A percentile compares a stretch with the other conserved stretches of the same genome.
Conservation (phyloP, 2,888 invertebrate genomes). For the Orchesella flavescens region DNA sequence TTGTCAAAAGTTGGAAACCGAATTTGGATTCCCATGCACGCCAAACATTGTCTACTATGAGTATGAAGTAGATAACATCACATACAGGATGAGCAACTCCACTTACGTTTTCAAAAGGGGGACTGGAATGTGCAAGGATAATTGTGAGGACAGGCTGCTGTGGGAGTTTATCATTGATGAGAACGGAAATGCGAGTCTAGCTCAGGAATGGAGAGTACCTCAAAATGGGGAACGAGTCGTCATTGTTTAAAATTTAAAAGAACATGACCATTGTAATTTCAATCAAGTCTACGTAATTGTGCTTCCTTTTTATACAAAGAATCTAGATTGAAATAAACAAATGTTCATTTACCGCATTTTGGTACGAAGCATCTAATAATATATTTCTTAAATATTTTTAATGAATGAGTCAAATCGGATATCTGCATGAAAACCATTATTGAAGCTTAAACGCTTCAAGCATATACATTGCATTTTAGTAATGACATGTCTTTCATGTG, state of each 20-base stretch:
- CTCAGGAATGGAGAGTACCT: constrained; percentile 53
- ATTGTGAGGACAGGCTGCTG: constrained; percentile 30
- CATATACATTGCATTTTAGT: no score
- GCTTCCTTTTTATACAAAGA: no score
- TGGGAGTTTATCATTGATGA: constrained; percentile 58
- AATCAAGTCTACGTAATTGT: no score
- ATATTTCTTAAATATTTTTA: no score
- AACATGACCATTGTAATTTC: no score
- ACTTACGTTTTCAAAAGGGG: constrained; percentile 53
- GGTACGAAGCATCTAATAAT: no score
- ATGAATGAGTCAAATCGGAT: no score
- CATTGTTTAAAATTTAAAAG: not conserved
- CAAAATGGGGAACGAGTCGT: constrained; percentile 46
- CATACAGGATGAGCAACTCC: constrained; percentile 27
- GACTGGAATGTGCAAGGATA: constrained; percentile 41
- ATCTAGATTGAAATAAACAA: no score
- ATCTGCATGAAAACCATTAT: no score
- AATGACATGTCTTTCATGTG: no score
- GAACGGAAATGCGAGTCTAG: constrained; percentile 17
- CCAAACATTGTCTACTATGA: constrained; percentile 63
- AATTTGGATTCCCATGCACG: constrained; percentile 54
- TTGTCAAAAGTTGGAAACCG: constrained; percentile 3
- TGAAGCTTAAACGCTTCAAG: no score
- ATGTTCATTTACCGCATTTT: no score
- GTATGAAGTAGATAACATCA: constrained; percentile 58